phyloP scores from a whole-genome alignment of 1,140 invertebrate species.

The Lysiphlebus fabarum region DNA sequence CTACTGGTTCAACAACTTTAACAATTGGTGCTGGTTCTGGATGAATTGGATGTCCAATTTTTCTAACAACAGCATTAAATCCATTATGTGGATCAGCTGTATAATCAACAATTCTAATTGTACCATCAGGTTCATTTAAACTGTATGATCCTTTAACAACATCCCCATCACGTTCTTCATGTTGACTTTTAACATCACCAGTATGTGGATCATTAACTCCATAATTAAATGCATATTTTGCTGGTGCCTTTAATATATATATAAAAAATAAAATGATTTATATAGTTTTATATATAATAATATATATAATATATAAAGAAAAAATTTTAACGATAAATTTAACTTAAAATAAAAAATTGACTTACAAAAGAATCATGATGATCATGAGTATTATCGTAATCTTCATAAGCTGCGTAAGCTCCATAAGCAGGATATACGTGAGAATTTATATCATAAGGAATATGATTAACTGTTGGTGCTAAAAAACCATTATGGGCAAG shows the following conservation, averaged over 20 bases:
- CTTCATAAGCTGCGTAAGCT: slow-evolving; percentile 14
- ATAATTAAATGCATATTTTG: slow-evolving; percentile 51
- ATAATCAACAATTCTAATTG: slow-evolving; percentile 50
- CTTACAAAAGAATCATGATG: slow-evolving; percentile 31
- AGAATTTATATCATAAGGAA: slow-evolving; percentile 27
- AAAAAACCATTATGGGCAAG: slow-evolving; percentile 19
- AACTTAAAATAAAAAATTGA: background rate
- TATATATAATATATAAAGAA: background rate
- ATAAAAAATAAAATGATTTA: background rate
- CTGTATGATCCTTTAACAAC: slow-evolving; percentile 53
- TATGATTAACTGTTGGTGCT: slow-evolving; percentile 22
- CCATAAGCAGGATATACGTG: slow-evolving; percentile 27
- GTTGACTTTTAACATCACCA: slow-evolving; percentile 51
- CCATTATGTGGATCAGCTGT: slow-evolving; percentile 52
- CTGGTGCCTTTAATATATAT: slow-evolving; percentile 39
- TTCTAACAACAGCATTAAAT: slow-evolving; percentile 52
- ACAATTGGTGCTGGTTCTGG: slow-evolving; percentile 39
- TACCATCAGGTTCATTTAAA: slow-evolving; percentile 52
- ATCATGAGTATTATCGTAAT: slow-evolving; percentile 16
- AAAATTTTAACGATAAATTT: too few species aligned
- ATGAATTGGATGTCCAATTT: slow-evolving; percentile 47
- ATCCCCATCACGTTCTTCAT: slow-evolving; percentile 52
- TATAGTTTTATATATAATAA: background rate
- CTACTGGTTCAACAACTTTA: slow-evolving; percentile 33
- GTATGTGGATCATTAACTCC: slow-evolving; percentile 51